Base-by-base conservation (phyloP, 2,113 vertebrate species). In the Campylomormyrus tamandua region DNA sequence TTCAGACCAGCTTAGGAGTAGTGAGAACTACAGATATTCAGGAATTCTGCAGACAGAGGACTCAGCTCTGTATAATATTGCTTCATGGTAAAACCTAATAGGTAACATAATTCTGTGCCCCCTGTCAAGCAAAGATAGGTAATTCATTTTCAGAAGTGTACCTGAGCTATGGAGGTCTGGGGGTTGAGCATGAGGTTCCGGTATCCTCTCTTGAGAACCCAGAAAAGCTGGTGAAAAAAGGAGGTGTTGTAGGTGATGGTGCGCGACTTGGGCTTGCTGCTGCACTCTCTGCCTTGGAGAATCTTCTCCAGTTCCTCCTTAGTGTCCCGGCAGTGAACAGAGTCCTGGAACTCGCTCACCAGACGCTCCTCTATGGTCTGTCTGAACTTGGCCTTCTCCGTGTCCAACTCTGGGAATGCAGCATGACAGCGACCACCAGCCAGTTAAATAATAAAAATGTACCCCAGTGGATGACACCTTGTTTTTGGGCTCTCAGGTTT, bases 121-220 rank as follows among this genome's bases (percentile, higher is more conserved):
- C n/a, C 10, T 31, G 62, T 27, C 62, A 70, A 19, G 9, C 27
- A 70, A 31, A 31, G 62, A 56, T 56, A 21, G 3, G 27, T n/a
- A 9, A 80, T 42, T 80, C 4, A 42, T 84, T 48, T 46, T 10
- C 83, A 84, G 24, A 84, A 46, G 45, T 6, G 0, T 50, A 99
- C 98, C 97, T 99, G 97, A 70, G 98, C 98, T n/a, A 99, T 7
- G 7, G 97, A 98, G 17, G 97, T 97, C 94, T 98, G 97, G 1
- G 98, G 98, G 90, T 97, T 98, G 46, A 98, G 94, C 86, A 98
- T 0, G 3, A 98, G 93, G 90, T 99, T 99, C 91, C 94, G 96
- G 90, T 99, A 97, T 0, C 97, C 97, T 52, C 98, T 97, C 89
- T 88, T 97, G 13, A 96, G 94, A 90, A 99, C 95, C 97, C 98